A percentile compares a stretch with the other conserved stretches of the same genome.
These are phyloP conservation scores for Alloscopus bannaensis DNA, from an alignment of 2,888 invertebrate genomes.

Conservation along the genomic window DNA sequence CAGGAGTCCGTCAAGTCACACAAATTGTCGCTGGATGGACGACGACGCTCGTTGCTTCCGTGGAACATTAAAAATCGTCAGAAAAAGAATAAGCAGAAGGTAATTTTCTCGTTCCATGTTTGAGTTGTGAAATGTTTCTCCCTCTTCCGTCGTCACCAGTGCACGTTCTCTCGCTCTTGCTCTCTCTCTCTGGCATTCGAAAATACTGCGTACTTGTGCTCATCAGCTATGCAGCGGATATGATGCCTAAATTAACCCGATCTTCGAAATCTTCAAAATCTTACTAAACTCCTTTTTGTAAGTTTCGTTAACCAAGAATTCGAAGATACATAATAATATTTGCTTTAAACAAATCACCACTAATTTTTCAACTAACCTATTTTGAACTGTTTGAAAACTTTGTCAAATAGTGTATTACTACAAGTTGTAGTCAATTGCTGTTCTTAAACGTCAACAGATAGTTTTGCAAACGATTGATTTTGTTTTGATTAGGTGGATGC, in stretches of 20 bases:
- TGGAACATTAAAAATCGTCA: slow-evolving; percentile 88
- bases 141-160: not conserved
- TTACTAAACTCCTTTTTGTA: too few species aligned
- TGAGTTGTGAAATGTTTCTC: not conserved
- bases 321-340: too few species aligned
- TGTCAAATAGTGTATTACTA: too few species aligned
- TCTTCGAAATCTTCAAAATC: not conserved
- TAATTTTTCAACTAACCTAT: too few species aligned
- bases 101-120: slow-evolving; percentile 37
- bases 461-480: slow-evolving; percentile 18
- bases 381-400: not conserved
- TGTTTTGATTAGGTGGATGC: slow-evolving; percentile 66
- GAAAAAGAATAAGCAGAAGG: slow-evolving; percentile 70
- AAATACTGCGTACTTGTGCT: slow-evolving; percentile 65
- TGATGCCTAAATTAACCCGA: slow-evolving; percentile 62
- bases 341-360: too few species aligned
- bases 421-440: too few species aligned
- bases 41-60: slow-evolving; percentile 89
- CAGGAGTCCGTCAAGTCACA: slow-evolving; percentile 72
- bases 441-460: too few species aligned
- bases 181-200: slow-evolving; percentile 55
- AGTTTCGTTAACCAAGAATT: not conserved
- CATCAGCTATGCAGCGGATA: slow-evolving; percentile 65
- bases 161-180: not conserved
- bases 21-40: slow-evolving; percentile 69